Evolutionary conservation across 2,888 invertebrate genomes (phyloP).

Genomic region (Drosophila neutralis): DNA sequence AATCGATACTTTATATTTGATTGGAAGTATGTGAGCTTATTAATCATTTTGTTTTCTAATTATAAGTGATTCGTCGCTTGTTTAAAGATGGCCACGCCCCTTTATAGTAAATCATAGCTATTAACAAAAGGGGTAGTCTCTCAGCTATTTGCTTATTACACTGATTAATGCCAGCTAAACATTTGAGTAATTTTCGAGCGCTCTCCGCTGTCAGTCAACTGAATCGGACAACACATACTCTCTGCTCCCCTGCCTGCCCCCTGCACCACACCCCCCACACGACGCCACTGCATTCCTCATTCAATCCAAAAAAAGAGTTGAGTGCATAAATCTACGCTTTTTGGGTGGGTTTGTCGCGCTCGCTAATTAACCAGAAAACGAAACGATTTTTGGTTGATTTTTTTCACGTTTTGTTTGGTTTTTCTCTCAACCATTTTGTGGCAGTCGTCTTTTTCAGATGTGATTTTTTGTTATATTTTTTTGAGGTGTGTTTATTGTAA

Average conservation of each 20-base stretch:
- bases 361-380: conserved; percentile 73
- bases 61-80: neutral
- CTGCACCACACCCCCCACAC: neutral
- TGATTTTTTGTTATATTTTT: conserved; percentile 29
- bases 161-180: conserved; percentile 39
- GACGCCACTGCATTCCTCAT: neutral
- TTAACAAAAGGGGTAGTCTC: neutral
- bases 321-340: conserved; percentile 73
- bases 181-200: conserved; percentile 27
- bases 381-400: conserved; percentile 50
- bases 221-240: neutral
- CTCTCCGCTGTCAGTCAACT: conserved; percentile 28
- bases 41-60: neutral
- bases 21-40: neutral
- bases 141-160: conserved; percentile 45
- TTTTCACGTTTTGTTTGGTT: neutral
- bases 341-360: conserved; percentile 76
- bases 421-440: conserved; percentile 2
- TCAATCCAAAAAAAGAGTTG: conserved; percentile 4
- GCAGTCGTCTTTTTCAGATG: neutral
- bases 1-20: neutral
- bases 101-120: neutral
- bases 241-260: too few relatives aligned
- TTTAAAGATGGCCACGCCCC: neutral
- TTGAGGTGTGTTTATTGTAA: conserved; percentile 76